phyloP scores from a whole-genome alignment of 1,140 invertebrate species.

The Panulirus ornatus region DNA sequence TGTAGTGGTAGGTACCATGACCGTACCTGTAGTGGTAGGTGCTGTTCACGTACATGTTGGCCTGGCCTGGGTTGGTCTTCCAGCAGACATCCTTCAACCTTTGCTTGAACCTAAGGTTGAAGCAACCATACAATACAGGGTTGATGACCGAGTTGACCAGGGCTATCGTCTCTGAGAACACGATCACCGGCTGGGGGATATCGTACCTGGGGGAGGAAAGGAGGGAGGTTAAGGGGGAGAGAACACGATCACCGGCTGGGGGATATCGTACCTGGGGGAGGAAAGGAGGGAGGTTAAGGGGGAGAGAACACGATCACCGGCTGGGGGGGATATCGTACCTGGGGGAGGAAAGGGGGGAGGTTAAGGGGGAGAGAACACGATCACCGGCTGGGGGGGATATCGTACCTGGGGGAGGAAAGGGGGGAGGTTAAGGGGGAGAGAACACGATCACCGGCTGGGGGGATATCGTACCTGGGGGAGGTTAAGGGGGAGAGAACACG shows the following conservation, averaged over 20 bases:
- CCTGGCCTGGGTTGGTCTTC: neutral
- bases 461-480: too few relatives aligned
- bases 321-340: too few relatives aligned
- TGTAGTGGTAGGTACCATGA: neutral
- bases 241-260: too few relatives aligned
- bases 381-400: too few relatives aligned
- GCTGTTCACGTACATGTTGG: neutral
- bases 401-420: too few relatives aligned
- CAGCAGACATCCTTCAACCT: conserved; percentile 74
- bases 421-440: neutral
- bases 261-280: too few relatives aligned
- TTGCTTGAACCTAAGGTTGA: conserved; percentile 77
- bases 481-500: too few relatives aligned
- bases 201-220: conserved; percentile 20
- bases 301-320: too few relatives aligned
- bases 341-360: too few relatives aligned
- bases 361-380: too few relatives aligned
- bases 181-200: conserved; percentile 78
- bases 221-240: neutral
- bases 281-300: too few relatives aligned
- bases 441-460: too few relatives aligned
- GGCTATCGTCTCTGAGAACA: conserved; percentile 87
- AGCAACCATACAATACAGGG: conserved; percentile 88
- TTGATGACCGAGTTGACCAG: conserved; percentile 96
- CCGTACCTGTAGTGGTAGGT: conserved; percentile 17